A percentile compares a stretch with the other conserved stretches of the same genome.
Evolutionary conservation across 1,140 invertebrate genomes (phyloP).

Genomic region (Apolygus lucorum): DNA sequence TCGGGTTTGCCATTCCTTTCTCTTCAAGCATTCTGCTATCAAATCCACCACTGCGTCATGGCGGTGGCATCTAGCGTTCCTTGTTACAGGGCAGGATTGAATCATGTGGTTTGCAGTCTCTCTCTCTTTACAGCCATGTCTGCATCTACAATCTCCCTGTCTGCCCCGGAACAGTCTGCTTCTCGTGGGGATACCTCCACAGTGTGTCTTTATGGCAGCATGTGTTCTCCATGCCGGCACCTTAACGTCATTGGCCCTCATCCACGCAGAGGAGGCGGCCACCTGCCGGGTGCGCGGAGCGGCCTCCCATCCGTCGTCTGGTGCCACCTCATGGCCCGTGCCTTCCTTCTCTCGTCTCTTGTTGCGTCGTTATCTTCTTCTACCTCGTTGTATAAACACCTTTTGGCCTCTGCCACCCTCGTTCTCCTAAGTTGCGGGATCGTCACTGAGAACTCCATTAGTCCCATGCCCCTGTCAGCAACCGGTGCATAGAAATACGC

Average conservation of each 20-base stretch:
- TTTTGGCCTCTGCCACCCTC: neutral
- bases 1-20: neutral
- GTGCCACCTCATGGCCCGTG: neutral
- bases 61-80: neutral
- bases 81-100: neutral
- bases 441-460: neutral
- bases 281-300: neutral
- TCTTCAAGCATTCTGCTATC: neutral
- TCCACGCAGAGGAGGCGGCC: neutral
- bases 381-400: too few relatives aligned
- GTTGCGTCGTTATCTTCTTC: neutral
- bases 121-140: neutral
- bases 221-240: neutral
- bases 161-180: neutral
- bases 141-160: neutral
- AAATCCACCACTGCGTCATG: neutral
- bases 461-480: neutral
- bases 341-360: too few relatives aligned
- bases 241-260: neutral
- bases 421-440: neutral
- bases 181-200: neutral
- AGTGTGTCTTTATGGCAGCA: neutral
- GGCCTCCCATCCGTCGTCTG: neutral
- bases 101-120: neutral
- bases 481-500: neutral